phyloP scores from a whole-genome alignment of 1,140 invertebrate genomes.

The fruit fly (Drosophila melanogaster) region Release_6_plus_ISO1_MT NT_033777.3:21021001-21021500 shows the following conservation, averaged over 20 bases:
- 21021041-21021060: constrained; percentile 74
- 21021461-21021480: constrained; percentile 79
- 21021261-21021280: constrained; percentile 74
- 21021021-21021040: constrained; percentile 23
- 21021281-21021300: constrained; percentile 80
- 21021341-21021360: background rate
- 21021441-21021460: constrained; percentile 76
- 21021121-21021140: constrained; percentile 74
- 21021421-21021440: constrained; percentile 83
- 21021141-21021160: constrained; percentile 84
- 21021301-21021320: constrained; percentile 52
- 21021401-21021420: constrained; percentile 78
- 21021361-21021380: background rate
- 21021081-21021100: constrained; percentile 75
- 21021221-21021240: constrained; percentile 56
- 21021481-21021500: constrained; percentile 64
- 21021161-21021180: constrained; percentile 74
- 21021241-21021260: constrained; percentile 9
- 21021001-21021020: constrained; percentile 43
- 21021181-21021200: constrained; percentile 31
- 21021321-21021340: background rate
- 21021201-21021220: constrained; percentile 30
- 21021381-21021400: constrained; percentile 19
- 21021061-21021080: constrained; percentile 76
- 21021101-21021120: constrained; percentile 61